These are phyloP conservation scores for Apis florea DNA, from an alignment of 1,140 invertebrate genomes.

Conservation along the genomic window DNA sequence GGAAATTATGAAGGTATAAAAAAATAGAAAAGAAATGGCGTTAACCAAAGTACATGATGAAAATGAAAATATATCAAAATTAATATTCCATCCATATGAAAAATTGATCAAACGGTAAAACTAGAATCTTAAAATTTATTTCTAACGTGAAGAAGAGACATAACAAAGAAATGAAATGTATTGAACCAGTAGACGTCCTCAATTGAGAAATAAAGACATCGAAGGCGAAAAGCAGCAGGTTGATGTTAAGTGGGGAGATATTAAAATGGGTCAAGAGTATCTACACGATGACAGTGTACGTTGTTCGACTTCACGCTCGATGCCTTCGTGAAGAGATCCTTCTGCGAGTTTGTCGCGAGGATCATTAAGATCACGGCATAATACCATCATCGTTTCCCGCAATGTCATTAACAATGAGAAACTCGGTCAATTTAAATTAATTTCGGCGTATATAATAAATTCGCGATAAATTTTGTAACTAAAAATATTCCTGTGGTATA, in stretches of 20 bases:
- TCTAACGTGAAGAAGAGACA: not conserved
- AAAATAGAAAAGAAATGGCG: not conserved
- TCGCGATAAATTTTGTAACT: not conserved
- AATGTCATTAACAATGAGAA: not conserved
- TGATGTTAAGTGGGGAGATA: constrained; percentile 59
- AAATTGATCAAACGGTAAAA: not conserved
- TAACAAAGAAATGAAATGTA: not conserved
- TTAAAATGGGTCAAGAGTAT: constrained; percentile 62
- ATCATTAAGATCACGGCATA: not conserved
- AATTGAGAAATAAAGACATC: constrained; percentile 50
- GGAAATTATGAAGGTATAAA: not conserved
- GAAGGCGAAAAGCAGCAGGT: constrained; percentile 47
- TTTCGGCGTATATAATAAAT: too few relatives aligned
- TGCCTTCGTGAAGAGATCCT: constrained; percentile 32
- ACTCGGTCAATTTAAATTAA: not conserved
- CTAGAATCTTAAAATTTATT: not conserved
- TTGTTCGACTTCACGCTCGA: constrained; percentile 38
- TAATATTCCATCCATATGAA: constrained; percentile 1
- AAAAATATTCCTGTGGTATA: not conserved
- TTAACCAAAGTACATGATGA: not conserved
- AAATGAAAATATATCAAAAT: not conserved
- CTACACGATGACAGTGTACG: constrained; percentile 51
- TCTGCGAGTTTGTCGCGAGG: constrained; percentile 8
- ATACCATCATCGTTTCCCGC: not conserved
- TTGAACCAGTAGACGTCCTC: constrained; percentile 6